Base-by-base conservation (phyloP, 1,140 invertebrate species). In the Penaeus indicus region DNA sequence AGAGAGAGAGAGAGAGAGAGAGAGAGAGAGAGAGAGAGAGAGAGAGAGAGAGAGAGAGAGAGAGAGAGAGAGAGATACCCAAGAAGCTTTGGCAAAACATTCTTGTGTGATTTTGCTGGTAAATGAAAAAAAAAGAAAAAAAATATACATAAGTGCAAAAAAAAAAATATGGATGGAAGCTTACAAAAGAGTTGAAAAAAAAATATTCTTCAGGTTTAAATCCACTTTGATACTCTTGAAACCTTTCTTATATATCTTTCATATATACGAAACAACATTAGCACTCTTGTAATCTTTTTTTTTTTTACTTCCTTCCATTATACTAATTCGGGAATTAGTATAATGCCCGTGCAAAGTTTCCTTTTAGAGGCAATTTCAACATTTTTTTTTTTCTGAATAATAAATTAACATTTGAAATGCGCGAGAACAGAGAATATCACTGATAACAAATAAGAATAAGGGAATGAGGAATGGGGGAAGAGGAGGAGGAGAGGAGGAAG, bases 11-110 rank as follows among this genome's bases (percentile, higher is more conserved):
- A 75, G 16, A 75, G 72, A 22, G 72, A 22, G 72, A 22, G 72
- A 22, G 72, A 22, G 72, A 22, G 72, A 77, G 72, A 77, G 72
- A 77, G 72, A 77, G 72, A 77, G 72, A 77, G 25, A 77, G 72
- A 77, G 72, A 77, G 72, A 77, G 72, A 77, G 72, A 77, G 72
- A 77, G 72, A 78, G 75, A 42, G 75, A 78, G 75, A 78, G 32
- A 78, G 75, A 78, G 75, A 78, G 75, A 78, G 32, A 78, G 75
- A 78, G 38, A 78, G 3, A 78, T 22, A 78, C 38, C 38, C 38
- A 78, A 54, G 54, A 78, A 54, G 54, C 54, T 54, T 54, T 54
- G 25, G 32, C 75, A 78, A 32, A 38, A 32, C 54, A 47, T 54
- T 78, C 75, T 47, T 54, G 75, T n/a, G 38, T 22, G 54, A 38